phyloP scores from a whole-genome alignment of 1,140 invertebrate species.

The Archegozetes longisetosus region DNA sequence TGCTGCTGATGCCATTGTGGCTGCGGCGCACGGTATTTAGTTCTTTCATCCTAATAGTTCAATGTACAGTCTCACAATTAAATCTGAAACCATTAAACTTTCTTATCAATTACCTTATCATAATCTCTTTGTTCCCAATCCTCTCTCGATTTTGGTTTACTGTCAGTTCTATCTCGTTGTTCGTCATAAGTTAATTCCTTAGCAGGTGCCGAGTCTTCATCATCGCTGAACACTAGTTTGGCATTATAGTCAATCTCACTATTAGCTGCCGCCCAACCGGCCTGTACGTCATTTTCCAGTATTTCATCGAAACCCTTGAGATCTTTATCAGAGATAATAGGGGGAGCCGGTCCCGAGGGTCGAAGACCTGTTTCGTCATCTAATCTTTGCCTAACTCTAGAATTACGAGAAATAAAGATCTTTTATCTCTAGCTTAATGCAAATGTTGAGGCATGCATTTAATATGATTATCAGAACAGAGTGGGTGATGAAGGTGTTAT shows the following conservation, averaged over 20 bases:
- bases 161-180: background rate
- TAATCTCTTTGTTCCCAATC: background rate
- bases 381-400: constrained; percentile 17
- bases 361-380: constrained; percentile 16
- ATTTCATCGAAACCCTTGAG: constrained; percentile 79
- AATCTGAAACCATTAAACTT: background rate
- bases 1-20: background rate
- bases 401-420: too few species aligned
- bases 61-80: background rate
- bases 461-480: background rate
- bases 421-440: too few species aligned
- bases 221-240: constrained; percentile 83
- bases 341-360: constrained; percentile 34
- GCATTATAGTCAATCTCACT: constrained; percentile 91
- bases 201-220: constrained; percentile 41
- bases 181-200: background rate
- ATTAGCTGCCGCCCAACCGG: constrained; percentile 67
- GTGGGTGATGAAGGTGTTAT: constrained; percentile 14
- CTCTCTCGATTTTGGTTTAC: background rate
- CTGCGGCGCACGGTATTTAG: background rate
- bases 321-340: constrained; percentile 81
- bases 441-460: too few species aligned
- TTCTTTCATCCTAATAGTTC: background rate
- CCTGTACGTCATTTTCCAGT: constrained; percentile 44
- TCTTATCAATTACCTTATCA: too few species aligned